A percentile compares a stretch with the other conserved stretches of the same genome.
phyloP scores from a whole-genome alignment of 2,888 invertebrate genomes.

The Drosophila tanythrix region DNA sequence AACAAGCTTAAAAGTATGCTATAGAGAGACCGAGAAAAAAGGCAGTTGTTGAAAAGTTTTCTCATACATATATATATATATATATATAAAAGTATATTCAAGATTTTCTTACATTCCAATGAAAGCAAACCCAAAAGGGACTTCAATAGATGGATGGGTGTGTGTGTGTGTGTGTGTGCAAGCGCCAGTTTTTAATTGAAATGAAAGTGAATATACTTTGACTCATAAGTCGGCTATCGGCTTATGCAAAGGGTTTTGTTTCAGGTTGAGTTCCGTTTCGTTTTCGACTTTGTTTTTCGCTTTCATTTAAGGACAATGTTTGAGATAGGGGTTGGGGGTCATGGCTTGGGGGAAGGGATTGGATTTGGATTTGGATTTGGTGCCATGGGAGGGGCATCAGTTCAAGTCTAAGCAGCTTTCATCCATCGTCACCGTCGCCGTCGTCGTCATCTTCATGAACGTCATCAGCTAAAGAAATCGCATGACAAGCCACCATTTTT shows the following conservation, averaged over 20 bases:
- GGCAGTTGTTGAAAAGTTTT: constrained; percentile 10
- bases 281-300: constrained; percentile 13
- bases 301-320: constrained; percentile 4
- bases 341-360: not conserved
- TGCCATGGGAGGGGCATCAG: not conserved
- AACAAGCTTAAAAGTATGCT: constrained; percentile 20
- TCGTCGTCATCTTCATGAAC: constrained; percentile 25
- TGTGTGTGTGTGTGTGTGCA: not conserved
- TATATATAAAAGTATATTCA: constrained; percentile 8
- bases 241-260: constrained; percentile 54
- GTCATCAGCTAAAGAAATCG: constrained; percentile 61
- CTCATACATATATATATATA: not conserved
- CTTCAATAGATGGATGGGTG: constrained; percentile 7
- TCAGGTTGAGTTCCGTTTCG: not conserved
- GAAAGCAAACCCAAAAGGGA: constrained; percentile 6
- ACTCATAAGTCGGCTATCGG: constrained; percentile 26
- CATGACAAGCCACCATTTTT: constrained; percentile 75
- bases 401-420: constrained; percentile 1
- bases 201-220: constrained; percentile 20
- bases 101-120: constrained; percentile 7
- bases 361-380: not conserved
- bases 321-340: not conserved
- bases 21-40: not conserved
- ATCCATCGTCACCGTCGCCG: constrained; percentile 2
- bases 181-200: constrained; percentile 46